Conservation (phyloP, 2,113 vertebrate genomes). For the Speoplatyrhinus poulsoni region DNA sequence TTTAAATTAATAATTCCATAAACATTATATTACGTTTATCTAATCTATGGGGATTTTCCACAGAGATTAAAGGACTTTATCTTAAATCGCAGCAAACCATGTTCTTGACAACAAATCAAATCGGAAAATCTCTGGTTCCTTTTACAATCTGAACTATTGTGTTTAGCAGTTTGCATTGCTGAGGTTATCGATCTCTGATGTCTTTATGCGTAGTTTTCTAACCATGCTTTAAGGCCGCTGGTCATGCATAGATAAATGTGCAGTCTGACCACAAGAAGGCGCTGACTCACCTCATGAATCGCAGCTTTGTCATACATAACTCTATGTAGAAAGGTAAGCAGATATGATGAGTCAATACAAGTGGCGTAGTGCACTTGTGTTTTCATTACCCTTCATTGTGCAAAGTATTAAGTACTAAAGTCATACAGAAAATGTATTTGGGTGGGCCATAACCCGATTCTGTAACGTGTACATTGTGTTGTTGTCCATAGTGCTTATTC, state of each 20-base stretch:
- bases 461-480: too few species aligned
- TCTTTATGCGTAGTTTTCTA: too few species aligned
- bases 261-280: slow-evolving; percentile 66
- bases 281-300: slow-evolving; percentile 51
- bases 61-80: slow-evolving; percentile 37
- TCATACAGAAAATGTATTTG: too few species aligned
- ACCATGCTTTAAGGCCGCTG: neutral
- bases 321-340: neutral
- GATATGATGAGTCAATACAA: neutral
- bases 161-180: neutral
- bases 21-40: slow-evolving; percentile 21
- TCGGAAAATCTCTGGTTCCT: neutral
- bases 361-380: neutral
- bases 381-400: neutral
- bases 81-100: slow-evolving; percentile 16
- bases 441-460: too few species aligned
- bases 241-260: slow-evolving; percentile 9
- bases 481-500: too few species aligned
- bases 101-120: neutral
- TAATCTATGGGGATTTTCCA: slow-evolving; percentile 19
- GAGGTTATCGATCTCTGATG: too few species aligned
- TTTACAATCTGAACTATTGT: slow-evolving; percentile 3
- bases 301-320: neutral
- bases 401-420: neutral
- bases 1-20: neutral